A percentile compares a stretch with the other conserved stretches of the same genome.
Conservation (phyloP, 2,888 invertebrate genomes). For the Morpho achilles region DNA sequence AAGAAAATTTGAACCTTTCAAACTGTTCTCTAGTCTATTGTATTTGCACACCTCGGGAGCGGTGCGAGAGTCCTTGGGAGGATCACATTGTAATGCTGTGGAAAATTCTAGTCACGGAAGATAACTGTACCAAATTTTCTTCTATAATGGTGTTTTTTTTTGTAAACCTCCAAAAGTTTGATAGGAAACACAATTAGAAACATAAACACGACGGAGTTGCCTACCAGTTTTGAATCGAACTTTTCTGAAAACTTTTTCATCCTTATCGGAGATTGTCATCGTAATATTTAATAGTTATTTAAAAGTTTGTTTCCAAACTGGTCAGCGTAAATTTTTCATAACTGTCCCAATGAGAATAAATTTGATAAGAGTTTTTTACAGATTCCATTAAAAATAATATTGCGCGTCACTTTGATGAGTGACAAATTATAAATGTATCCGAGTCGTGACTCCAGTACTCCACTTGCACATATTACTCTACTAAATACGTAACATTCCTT, state of each 20-base stretch:
- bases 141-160: conserved; percentile 62
- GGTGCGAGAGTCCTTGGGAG: conserved; percentile 57
- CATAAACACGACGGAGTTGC: conserved; percentile 45
- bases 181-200: conserved; percentile 71
- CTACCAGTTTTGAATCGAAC: conserved; percentile 36
- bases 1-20: conserved; percentile 30
- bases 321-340: conserved; percentile 53
- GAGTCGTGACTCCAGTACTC: conserved; percentile 61
- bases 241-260: background rate
- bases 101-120: conserved; percentile 64
- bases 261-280: background rate
- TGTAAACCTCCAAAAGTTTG: conserved; percentile 79
- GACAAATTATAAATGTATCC: conserved; percentile 61
- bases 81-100: conserved; percentile 56
- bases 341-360: conserved; percentile 62
- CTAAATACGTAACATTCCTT: conserved; percentile 68
- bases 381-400: conserved; percentile 60
- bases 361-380: conserved; percentile 52
- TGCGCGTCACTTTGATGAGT: conserved; percentile 54
- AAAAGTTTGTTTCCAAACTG: conserved; percentile 35
- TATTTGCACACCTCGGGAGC: conserved; percentile 39
- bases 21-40: conserved; percentile 59
- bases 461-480: conserved; percentile 63
- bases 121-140: conserved; percentile 59
- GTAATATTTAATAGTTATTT: background rate